phyloP scores from a whole-genome alignment of 2,888 invertebrate genomes.

The Cotesia congregata region DNA sequence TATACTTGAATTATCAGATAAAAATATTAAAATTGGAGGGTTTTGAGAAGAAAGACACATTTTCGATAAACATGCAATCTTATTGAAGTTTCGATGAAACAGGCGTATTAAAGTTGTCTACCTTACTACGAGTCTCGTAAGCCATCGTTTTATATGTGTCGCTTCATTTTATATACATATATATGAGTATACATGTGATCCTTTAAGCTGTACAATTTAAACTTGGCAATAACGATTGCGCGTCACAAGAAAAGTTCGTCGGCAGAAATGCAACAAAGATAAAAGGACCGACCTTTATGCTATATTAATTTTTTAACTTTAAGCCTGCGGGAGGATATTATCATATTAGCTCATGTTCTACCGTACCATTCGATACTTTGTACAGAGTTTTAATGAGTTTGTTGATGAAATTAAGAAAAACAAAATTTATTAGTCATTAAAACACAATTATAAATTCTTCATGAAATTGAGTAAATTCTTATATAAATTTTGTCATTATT shows the following conservation, averaged over 20 bases:
- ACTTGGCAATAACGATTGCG: conserved; percentile 26
- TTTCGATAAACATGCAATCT: conserved; percentile 16
- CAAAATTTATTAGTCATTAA: not conserved
- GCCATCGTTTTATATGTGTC: conserved; percentile 35
- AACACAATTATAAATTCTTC: not conserved
- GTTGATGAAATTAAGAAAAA: not conserved
- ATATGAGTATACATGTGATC: conserved; percentile 10
- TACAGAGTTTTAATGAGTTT: conserved; percentile 1
- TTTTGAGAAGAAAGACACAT: not conserved
- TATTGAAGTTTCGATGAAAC: conserved; percentile 28
- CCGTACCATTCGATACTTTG: conserved; percentile 18
- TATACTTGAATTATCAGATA: not conserved
- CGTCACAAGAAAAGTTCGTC: conserved; percentile 24
- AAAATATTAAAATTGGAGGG: conserved; percentile 5
- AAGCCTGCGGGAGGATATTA: not conserved
- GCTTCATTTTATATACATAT: conserved; percentile 1
- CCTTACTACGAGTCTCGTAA: conserved; percentile 26
- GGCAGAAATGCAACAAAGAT: conserved; percentile 42
- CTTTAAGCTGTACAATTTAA: conserved; percentile 32
- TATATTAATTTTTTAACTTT: conserved; percentile 44
- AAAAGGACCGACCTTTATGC: conserved; percentile 2
- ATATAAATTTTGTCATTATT: too few relatives aligned
- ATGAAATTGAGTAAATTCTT: conserved; percentile 10
- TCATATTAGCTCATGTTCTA: not conserved
- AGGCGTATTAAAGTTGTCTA: conserved; percentile 37